These are phyloP conservation scores for Merops nubicus DNA, from an alignment of 2,113 vertebrate genomes.

Conservation along the genomic window DNA sequence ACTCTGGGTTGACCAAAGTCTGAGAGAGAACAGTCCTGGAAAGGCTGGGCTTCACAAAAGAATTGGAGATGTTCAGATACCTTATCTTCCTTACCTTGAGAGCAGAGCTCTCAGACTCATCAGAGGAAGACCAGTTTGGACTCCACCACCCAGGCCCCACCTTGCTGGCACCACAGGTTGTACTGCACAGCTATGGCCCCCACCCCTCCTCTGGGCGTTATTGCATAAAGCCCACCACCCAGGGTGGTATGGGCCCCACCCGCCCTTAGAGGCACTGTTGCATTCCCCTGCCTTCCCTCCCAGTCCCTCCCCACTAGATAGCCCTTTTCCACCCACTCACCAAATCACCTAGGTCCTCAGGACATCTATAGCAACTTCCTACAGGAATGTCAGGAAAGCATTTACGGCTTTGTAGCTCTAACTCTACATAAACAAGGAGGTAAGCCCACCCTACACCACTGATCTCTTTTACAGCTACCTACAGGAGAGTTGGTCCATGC, in stretches of 20 bases:
- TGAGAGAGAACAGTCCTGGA: background rate
- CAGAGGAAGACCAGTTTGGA: background rate
- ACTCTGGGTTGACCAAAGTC: background rate
- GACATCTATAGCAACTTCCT: background rate
- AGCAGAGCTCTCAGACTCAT: background rate
- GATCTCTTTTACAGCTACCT: background rate
- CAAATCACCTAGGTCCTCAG: background rate
- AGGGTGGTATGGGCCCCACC: background rate
- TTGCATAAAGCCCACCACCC: conserved; percentile 13
- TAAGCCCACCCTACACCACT: background rate
- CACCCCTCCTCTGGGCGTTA: background rate
- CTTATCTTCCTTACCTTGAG: background rate
- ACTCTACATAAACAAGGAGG: background rate
- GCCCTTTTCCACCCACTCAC: background rate
- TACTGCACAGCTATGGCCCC: background rate
- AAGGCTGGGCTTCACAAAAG: background rate
- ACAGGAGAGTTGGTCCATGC: background rate
- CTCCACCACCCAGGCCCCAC: background rate
- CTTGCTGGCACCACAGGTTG: background rate
- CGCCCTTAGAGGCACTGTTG: background rate
- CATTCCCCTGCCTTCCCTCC: conserved; percentile 20
- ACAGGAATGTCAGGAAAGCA: background rate
- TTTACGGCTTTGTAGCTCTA: conserved; percentile 12
- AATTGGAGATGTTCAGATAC: background rate
- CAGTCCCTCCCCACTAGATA: background rate